Base-by-base conservation (phyloP, 2,113 vertebrate genomes). In the Chaetodon auriga region DNA sequence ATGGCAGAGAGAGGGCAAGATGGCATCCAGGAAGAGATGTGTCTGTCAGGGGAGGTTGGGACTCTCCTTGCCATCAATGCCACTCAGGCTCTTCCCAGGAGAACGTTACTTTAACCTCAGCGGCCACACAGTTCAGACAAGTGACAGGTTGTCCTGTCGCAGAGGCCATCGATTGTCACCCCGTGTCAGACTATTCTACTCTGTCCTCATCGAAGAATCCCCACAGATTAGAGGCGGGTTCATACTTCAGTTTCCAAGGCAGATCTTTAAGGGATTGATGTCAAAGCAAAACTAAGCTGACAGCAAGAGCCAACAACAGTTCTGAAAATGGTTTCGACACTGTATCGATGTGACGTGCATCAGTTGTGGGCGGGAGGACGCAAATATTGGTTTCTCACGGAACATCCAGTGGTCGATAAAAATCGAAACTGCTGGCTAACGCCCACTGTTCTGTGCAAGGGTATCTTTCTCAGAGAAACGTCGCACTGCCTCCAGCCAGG, bases 41-140 rank as follows among this genome's bases (percentile, higher is more conserved):
- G 83, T 89, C 90, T 95, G 91, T 92, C 92, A 92, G 81, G 64
- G 82, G 90, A 90, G 93, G 94, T 93, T 89, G 89, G 80, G 88
- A 93, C 92, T 91, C 86, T 84, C 86, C 81, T 79, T n/a, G 82
- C 90, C 90, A 89, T 92, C 91, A 87, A 80, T 83, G 94, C 89
- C 93, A 95, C 90, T 94, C 93, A 92, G 78, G 25, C 21, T 9
- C 73, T 46, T 85, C 90, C 85, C 82, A 12, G 41, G 82, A 82
- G 90, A 85, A 68, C 2, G 78, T 57, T 25, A 83, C 81, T 88
- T 86, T 89, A 92, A 92, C 93, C 81, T 81, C 78, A 12, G 43
- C 3, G 62, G 80, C 92, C 80, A 12, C 68, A 69, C 71, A 87
- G 83, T 90, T 92, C 90, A 92, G 88, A 87, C 87, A 51, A 91